phyloP scores from a whole-genome alignment of 2,113 vertebrate genomes.

The Melanotaenia duboulayi region DNA sequence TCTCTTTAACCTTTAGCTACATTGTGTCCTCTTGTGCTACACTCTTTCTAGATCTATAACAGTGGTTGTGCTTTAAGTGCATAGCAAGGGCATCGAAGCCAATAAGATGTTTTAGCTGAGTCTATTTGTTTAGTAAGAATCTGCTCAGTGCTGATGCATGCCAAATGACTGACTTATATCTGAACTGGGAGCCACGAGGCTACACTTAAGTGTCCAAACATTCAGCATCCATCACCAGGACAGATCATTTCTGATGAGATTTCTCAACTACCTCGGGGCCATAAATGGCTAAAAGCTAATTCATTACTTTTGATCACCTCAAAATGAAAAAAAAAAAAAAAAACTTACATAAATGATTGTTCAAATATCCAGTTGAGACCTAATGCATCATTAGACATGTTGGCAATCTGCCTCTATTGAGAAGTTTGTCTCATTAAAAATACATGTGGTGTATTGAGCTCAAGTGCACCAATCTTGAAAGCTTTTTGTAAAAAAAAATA shows the following conservation, averaged over 20 bases:
- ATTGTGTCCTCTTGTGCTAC: conserved; percentile 60
- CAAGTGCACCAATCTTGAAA: conserved; percentile 63
- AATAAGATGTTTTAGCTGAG: conserved; percentile 34
- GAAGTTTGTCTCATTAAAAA: conserved; percentile 69
- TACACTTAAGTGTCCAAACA: conserved; percentile 31
- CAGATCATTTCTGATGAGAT: conserved; percentile 29
- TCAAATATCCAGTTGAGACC: conserved; percentile 51
- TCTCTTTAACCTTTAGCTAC: conserved; percentile 68
- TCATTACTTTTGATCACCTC: conserved; percentile 59
- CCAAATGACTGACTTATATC: conserved; percentile 36
- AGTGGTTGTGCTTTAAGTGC: conserved; percentile 40
- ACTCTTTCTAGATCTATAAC: conserved; percentile 45
- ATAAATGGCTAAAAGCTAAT: conserved; percentile 48
- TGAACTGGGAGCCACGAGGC: conserved; percentile 21
- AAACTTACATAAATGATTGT: conserved; percentile 29
- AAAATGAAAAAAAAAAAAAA: conserved; percentile 26
- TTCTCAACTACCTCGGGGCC: conserved; percentile 12
- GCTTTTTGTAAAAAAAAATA: conserved; percentile 48
- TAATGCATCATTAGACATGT: conserved; percentile 51
- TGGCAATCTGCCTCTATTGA: conserved; percentile 50
- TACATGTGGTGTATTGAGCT: conserved; percentile 57
- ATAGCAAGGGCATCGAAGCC: conserved; percentile 39
- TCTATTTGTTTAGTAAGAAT: conserved; percentile 34
- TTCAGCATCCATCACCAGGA: conserved; percentile 28
- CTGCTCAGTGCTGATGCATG: conserved; percentile 39